phyloP scores from a whole-genome alignment of 2,888 invertebrate species.

The Hemaris fuciformis region DNA sequence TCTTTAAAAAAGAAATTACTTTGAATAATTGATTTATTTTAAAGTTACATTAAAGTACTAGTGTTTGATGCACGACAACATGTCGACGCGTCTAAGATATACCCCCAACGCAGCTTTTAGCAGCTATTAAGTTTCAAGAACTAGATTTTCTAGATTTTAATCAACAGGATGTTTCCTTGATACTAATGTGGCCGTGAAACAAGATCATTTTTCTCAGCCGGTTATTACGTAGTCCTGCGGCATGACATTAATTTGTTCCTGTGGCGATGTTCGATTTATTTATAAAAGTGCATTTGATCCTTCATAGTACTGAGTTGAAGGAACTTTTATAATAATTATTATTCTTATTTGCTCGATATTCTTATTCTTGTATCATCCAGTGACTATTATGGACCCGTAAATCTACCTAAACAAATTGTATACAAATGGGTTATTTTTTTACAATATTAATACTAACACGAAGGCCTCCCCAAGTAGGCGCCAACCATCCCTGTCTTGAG shows the following conservation, averaged over 20 bases:
- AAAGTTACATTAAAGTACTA: background rate
- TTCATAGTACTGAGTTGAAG: no score
- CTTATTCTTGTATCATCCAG: no score
- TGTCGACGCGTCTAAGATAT: background rate
- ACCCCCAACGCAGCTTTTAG: conserved; percentile 19
- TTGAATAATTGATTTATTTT: background rate
- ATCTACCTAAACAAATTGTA: no score
- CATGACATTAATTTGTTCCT: no score
- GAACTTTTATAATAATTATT: no score
- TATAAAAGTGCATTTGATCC: no score
- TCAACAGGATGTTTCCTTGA: conserved; percentile 20
- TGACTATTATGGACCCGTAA: no score
- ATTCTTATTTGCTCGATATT: no score
- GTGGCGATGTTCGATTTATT: background rate
- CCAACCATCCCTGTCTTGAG: no score
- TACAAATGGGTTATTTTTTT: no score
- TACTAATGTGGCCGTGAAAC: background rate
- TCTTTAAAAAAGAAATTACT: background rate
- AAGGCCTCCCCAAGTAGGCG: no score
- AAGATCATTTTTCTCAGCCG: background rate
- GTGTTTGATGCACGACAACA: background rate
- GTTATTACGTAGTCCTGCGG: background rate
- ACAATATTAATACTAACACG: no score
- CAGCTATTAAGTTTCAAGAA: conserved; percentile 23
- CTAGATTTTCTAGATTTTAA: conserved; percentile 28